Evolutionary conservation across 1,140 invertebrate genomes (phyloP), one percentile per base, ranked within the genome.

Genomic region (Drosophila arawakana): DNA sequence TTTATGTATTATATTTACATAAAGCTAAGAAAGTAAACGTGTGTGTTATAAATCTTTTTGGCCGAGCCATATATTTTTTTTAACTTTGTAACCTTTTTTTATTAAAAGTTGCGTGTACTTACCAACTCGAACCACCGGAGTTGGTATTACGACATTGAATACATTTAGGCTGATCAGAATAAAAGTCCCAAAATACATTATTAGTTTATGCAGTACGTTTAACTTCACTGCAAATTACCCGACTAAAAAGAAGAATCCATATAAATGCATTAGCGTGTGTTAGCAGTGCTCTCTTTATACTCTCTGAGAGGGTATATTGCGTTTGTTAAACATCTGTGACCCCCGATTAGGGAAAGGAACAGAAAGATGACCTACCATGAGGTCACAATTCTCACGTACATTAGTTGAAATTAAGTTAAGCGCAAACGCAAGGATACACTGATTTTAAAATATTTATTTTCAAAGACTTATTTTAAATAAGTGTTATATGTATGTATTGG

Each of bases 361-460:
- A 30, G 0, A 30, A 30, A 5, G 25, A 30, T 30, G 3, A 30
- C 3, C 25, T 30, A 30, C 18, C 18, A 1, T 21, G 18, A 21
- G 25, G 6, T 0, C 25, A 30, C 7, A 41, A 10, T 11, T 41
- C 2, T 41, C 9, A 41, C 7, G 39, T 7, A 13, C 10, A 44
- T 44, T 44, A 4, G n/a, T 30, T 30, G 13, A 47, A 18, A 43
- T 25, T 13, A 15, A 58, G 7, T 25, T n/a, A 41, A 60, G 43
- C 25, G 25, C 4, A 30, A 30, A 30, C 25, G 35, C 25, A 34
- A 10, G 43, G 8, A 47, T 37, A 15, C 44, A 10, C 13, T 49
- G 57, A 73, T 68, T 73, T 73, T 59, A 73, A 76, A 73, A 63
- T 74, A 63, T 77, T 77, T 76, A 68, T 76, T 76, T 62, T 69